Conservation (phyloP, 2,797 vertebrate genomes). For the Odontamblyopus rebecca region DNA sequence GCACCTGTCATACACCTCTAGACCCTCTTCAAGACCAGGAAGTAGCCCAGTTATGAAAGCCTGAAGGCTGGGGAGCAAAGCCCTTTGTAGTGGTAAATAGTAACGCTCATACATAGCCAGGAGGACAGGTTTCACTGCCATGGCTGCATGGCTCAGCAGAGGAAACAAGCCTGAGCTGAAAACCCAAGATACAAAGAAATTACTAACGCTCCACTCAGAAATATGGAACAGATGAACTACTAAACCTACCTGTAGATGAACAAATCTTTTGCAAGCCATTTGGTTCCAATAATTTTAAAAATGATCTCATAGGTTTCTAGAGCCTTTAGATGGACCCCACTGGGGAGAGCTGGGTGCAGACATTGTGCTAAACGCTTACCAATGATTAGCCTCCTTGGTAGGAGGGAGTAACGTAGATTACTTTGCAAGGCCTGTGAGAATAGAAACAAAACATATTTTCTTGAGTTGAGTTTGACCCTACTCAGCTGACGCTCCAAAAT, state of each 20-base stretch:
- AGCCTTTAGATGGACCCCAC: constrained; percentile 95
- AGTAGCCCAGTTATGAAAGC: constrained; percentile 92
- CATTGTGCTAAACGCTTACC: constrained; percentile 96
- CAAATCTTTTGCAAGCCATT: constrained; percentile 96
- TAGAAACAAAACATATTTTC: neutral
- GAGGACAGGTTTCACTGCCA: constrained; percentile 92
- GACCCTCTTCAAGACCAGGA: constrained; percentile 94
- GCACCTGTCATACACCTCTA: constrained; percentile 95
- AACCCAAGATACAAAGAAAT: constrained; percentile 17
- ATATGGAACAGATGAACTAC: neutral
- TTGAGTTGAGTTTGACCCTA: neutral
- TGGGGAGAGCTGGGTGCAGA: constrained; percentile 94
- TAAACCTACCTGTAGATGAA: constrained; percentile 91
- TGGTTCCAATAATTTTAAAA: constrained; percentile 97
- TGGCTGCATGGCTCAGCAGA: constrained; percentile 89
- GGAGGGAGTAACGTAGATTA: constrained; percentile 91
- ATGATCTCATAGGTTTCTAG: constrained; percentile 98
- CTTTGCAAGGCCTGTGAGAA: constrained; percentile 91
- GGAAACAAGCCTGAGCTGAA: constrained; percentile 93
- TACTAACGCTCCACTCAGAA: neutral
- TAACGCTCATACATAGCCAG: constrained; percentile 94
- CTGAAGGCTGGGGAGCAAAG: constrained; percentile 93
- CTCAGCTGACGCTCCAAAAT: constrained; percentile 40
- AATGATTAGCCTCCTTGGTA: constrained; percentile 90
- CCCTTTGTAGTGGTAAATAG: constrained; percentile 93